These are phyloP conservation scores for Drosophila hawaiiensis DNA, from an alignment of 2,888 invertebrate species.

Conservation along the genomic window DNA sequence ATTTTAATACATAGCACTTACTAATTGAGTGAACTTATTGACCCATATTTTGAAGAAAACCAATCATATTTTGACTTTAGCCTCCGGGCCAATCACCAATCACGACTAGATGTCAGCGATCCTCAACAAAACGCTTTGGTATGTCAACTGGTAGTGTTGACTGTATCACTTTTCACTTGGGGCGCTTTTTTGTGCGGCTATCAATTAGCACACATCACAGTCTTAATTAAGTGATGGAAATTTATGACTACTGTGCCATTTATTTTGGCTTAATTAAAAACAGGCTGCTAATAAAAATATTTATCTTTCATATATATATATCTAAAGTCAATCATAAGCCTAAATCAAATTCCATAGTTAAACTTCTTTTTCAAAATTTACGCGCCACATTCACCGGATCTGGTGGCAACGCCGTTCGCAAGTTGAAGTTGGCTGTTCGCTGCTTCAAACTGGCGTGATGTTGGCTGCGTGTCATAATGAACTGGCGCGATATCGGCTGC, in stretches of 20 bases:
- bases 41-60: not conserved
- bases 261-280: conserved; percentile 46
- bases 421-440: conserved; percentile 23
- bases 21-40: conserved; percentile 1
- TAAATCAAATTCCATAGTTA: not conserved
- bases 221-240: conserved; percentile 39
- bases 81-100: conserved; percentile 2
- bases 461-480: conserved; percentile 1
- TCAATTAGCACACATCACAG: conserved; percentile 38
- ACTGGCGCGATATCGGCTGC: conserved; percentile 11
- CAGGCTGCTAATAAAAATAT: conserved; percentile 22
- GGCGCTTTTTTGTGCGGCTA: conserved; percentile 12
- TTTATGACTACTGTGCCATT: conserved; percentile 35
- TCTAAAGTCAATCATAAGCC: not conserved
- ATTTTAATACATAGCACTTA: conserved; percentile 1
- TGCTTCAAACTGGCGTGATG: conserved; percentile 11
- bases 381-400: not conserved
- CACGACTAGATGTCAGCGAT: conserved; percentile 17
- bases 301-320: not conserved
- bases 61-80: conserved; percentile 17
- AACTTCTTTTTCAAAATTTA: conserved; percentile 14
- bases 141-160: conserved; percentile 24
- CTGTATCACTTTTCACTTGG: conserved; percentile 38
- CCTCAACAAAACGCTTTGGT: conserved; percentile 15
- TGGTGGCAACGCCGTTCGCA: conserved; percentile 38